Percentiles rank a stretch among this genome's conserved stretches.
Evolutionary conservation across 2,113 vertebrate species (phyloP).

Genomic region (Cranoglanis bouderius): DNA sequence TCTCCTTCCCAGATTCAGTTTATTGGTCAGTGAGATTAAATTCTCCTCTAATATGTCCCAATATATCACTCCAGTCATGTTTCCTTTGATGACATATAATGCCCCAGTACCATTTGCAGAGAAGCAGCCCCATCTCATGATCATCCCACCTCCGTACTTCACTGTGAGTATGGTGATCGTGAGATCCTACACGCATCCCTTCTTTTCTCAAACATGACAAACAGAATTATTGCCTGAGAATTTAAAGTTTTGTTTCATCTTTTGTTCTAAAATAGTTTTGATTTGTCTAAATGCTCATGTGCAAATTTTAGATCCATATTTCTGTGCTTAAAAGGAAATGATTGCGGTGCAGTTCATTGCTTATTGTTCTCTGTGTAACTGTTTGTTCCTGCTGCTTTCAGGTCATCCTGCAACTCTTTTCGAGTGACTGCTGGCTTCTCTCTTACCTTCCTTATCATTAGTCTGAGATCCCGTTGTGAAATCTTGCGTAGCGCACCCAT

Average conservation of each 20-base stretch:
- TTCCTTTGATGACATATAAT: background rate
- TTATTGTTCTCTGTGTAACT: background rate
- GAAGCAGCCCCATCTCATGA: background rate
- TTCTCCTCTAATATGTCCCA: background rate
- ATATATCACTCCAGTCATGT: background rate
- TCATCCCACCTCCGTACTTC: background rate
- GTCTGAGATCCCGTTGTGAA: background rate
- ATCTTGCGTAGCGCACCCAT: background rate
- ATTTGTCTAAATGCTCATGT: background rate
- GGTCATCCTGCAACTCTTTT: background rate
- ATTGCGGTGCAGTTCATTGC: background rate
- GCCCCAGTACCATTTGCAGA: background rate
- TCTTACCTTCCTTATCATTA: background rate
- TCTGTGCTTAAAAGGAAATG: background rate
- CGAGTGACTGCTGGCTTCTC: background rate
- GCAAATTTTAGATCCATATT: background rate
- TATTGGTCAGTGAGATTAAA: background rate
- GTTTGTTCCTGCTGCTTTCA: background rate
- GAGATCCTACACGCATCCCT: no score
- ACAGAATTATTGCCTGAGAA: background rate
- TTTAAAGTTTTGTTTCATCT: background rate
- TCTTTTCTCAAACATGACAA: background rate
- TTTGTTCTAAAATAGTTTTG: background rate
- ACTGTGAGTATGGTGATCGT: background rate
- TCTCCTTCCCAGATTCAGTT: background rate